Percentiles rank a stretch among this genome's conserved stretches.
Evolutionary conservation across 2,113 vertebrate genomes (phyloP).

Genomic region (Lipotes vexillifer): DNA sequence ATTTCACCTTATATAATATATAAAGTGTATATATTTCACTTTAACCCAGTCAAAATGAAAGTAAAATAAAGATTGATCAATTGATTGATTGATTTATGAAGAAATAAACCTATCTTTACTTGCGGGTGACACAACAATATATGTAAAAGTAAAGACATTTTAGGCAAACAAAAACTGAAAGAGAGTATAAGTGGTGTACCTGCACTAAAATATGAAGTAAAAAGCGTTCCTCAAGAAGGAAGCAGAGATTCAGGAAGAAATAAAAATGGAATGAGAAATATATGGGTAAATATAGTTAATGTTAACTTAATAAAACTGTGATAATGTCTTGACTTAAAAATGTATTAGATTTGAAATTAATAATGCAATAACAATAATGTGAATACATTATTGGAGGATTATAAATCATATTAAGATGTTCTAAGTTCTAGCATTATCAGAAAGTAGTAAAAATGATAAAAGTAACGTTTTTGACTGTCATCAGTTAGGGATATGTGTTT

Average conservation of each 20-base stretch:
- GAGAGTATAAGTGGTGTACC: rapidly evolving
- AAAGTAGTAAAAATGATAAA: not conserved
- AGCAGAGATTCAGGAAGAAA: not conserved
- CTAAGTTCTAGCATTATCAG: not conserved
- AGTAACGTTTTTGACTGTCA: not conserved
- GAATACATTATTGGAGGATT: not conserved
- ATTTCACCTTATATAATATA: too few species aligned
- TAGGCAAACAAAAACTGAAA: not conserved
- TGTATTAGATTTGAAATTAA: not conserved
- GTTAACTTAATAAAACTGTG: not conserved
- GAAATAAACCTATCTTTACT: not conserved
- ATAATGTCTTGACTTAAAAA: not conserved
- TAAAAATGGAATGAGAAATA: not conserved
- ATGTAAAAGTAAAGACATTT: not conserved
- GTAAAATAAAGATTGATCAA: not conserved
- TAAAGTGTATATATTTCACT: not conserved
- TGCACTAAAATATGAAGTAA: not conserved
- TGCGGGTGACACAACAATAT: not conserved
- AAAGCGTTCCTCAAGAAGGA: not conserved
- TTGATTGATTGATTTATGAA: not conserved
- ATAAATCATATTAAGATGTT: not conserved
- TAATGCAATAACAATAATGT: not conserved
- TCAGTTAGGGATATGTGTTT: not conserved
- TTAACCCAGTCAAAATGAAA: not conserved
- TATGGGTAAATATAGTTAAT: not conserved